Evolutionary conservation across 2,797 vertebrate species (phyloP), one percentile per base, ranked within the genome.

Genomic region (Cirrhinus mrigala): DNA sequence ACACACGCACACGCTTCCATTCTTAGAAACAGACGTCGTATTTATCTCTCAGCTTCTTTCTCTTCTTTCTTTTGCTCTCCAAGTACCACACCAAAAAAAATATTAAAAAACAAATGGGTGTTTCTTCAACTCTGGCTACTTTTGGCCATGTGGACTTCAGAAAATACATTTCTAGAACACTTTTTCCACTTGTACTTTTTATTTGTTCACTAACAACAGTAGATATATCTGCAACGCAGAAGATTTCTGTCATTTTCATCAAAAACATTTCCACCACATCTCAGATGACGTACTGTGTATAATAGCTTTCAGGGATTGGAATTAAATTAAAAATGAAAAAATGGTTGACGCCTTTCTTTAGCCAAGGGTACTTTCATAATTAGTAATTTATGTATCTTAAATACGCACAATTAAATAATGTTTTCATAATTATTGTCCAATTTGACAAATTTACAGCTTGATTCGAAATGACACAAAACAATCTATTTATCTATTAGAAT

Each of bases 1-100:
- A 81, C 12, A 79, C 68, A 70, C 69, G 70, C 44, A 68, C 74
- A 80, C 22, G 3, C 79, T 29, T 44, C 54, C 18, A 37, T 33
- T 70, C 73, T 62, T 37, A 76, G 14, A 40, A 37, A 37, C 11
- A 77, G 16, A 7, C 29, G 0, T n/a, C 16, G 22, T 40, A 4
- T 74, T 52, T 52, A 74, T 74, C 71, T 52, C 24, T 52, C 16
- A 29, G 71, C 48, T 74, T 29, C 16, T 74, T 74, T 52, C 46
- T 29, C 46, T 52, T 29, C 46, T 52, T 52, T 29, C 8, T 52
- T 74, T 52, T 10, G 2, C 48, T 60, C 54, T 58, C 1, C 37
- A 58, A 56, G 3, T 10, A 15, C 58, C 46, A 50, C n/a, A 27
- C 3, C 9, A 4, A 74, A 54, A 52, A 3, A 15, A 3, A 1